Percentiles rank a stretch among this genome's conserved stretches.
phyloP scores from a whole-genome alignment of 2,888 invertebrate species.

The Brachyopa scutellaris region DNA sequence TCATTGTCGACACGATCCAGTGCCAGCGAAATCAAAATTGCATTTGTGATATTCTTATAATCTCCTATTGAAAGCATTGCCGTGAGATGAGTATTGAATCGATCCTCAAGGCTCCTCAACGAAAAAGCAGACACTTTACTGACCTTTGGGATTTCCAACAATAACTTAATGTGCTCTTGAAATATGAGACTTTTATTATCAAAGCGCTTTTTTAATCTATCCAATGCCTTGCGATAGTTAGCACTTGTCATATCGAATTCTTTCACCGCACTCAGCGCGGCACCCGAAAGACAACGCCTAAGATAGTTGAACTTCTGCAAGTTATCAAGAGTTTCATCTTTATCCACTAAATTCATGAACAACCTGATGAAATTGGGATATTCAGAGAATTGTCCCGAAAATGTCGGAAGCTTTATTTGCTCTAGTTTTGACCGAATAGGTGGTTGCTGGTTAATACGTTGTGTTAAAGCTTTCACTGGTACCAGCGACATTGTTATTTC shows the following conservation, averaged over 20 bases:
- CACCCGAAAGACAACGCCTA: neutral
- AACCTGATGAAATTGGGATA: neutral
- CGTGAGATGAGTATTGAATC: too few relatives aligned
- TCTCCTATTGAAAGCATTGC: neutral
- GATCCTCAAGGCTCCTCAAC: neutral
- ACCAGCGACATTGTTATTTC: too few relatives aligned
- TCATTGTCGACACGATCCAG: too few relatives aligned
- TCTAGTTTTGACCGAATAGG: neutral
- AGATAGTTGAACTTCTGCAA: neutral
- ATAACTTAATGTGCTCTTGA: neutral
- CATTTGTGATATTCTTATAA: too few relatives aligned
- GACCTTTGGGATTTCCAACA: neutral
- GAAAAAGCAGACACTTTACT: neutral
- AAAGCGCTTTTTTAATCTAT: neutral
- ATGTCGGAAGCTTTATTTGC: neutral
- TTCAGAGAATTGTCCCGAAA: neutral
- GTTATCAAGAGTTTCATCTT: neutral
- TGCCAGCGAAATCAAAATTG: too few relatives aligned
- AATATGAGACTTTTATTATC: neutral
- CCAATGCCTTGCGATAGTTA: neutral
- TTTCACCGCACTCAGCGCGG: neutral
- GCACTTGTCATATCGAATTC: neutral
- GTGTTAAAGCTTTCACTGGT: too few relatives aligned
- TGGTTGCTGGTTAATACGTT: neutral
- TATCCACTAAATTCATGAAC: neutral